phyloP scores from a whole-genome alignment of 2,888 invertebrate species.

The Colletes collaris region DNA sequence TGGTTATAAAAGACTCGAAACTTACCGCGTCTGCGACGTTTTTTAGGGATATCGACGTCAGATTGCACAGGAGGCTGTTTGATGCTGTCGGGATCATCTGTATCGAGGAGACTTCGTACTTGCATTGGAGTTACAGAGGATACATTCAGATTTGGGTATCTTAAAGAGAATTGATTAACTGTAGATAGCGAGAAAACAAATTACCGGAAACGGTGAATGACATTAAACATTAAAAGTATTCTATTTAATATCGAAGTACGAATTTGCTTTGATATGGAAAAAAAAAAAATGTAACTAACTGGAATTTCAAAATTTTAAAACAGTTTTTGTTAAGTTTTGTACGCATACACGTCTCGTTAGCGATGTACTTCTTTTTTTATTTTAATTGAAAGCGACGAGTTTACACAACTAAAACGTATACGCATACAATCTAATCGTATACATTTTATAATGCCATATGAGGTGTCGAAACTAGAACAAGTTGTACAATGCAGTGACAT shows the following conservation, averaged over 20 bases:
- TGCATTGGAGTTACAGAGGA: conserved; percentile 90
- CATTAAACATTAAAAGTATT: neutral
- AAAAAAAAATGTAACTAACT: neutral
- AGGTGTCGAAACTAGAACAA: neutral
- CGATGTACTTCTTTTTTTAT: neutral
- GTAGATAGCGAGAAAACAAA: conserved; percentile 8
- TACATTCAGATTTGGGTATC: conserved; percentile 92
- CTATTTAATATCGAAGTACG: neutral
- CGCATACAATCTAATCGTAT: neutral
- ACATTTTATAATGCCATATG: neutral
- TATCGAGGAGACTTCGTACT: conserved; percentile 88
- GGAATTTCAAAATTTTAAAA: neutral
- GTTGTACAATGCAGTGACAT: neutral
- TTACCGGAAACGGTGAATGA: neutral
- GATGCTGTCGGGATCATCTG: conserved; percentile 87
- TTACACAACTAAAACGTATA: neutral
- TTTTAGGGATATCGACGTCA: conserved; percentile 86
- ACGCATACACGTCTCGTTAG: neutral
- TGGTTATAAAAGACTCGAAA: neutral
- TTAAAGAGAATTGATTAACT: conserved; percentile 50
- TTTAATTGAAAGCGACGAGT: neutral
- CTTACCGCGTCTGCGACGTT: conserved; percentile 87
- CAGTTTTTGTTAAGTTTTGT: neutral
- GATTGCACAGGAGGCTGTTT: conserved; percentile 84
- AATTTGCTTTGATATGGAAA: neutral